Percentiles rank a stretch among this genome's conserved stretches.
These are phyloP conservation scores for Lampris megalopsis DNA, from an alignment of 2,113 vertebrate genomes.

Conservation along the genomic window DNA sequence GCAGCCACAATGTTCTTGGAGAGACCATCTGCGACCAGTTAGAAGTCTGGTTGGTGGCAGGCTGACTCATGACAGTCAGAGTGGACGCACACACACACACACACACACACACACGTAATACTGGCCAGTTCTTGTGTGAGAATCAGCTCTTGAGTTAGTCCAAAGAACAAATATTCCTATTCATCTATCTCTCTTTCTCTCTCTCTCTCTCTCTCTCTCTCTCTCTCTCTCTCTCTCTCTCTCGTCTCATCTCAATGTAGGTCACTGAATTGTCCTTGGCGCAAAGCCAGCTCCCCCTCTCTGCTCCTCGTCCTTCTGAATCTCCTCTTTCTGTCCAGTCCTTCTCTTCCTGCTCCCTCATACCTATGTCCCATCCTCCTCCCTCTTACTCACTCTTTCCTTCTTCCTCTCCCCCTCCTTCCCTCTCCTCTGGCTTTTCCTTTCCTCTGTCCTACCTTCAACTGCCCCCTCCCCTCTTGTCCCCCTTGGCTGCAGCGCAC, in stretches of 20 bases:
- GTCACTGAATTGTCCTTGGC: constrained; percentile 70
- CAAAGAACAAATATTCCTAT: constrained; percentile 63
- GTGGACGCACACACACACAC: constrained; percentile 16
- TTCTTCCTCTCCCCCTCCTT: neutral
- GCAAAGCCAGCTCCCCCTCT: constrained; percentile 26
- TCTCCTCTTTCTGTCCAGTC: constrained; percentile 1
- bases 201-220: neutral
- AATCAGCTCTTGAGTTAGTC: constrained; percentile 23
- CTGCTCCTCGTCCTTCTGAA: neutral
- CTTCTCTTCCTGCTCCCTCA: neutral
- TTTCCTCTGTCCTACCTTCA: neutral
- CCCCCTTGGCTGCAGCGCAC: neutral
- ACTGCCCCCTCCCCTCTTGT: neutral
- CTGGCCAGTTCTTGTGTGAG: constrained; percentile 29
- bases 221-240: neutral
- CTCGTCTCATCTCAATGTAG: constrained; percentile 64
- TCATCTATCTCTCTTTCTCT: constrained; percentile 37
- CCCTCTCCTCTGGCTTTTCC: neutral
- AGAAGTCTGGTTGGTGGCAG: constrained; percentile 41
- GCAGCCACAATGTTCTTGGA: constrained; percentile 39
- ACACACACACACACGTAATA: constrained; percentile 12
- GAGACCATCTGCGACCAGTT: constrained; percentile 66
- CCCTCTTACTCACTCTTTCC: neutral
- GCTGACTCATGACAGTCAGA: constrained; percentile 31
- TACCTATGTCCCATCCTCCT: neutral